Evolutionary conservation across 1,140 invertebrate species (phyloP).

Genomic region (Drosophila novamexicana): DNA sequence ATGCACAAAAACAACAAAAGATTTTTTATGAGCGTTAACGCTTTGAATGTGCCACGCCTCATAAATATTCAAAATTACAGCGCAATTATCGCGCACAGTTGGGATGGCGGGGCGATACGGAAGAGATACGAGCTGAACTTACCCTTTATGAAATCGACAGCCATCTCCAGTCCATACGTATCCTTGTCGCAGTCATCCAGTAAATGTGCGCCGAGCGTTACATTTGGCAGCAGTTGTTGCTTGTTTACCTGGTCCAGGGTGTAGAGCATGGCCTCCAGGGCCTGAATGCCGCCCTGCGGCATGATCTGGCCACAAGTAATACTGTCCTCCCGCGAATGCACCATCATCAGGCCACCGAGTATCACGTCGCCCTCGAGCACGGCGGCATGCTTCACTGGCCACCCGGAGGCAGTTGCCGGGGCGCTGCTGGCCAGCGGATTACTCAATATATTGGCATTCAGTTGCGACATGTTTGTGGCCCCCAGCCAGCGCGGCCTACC

Average conservation of each 20-base stretch:
- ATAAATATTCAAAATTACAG: slow-evolving; percentile 36
- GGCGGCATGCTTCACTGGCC: slow-evolving; percentile 94
- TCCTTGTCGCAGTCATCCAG: slow-evolving; percentile 98
- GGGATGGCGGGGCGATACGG: no score
- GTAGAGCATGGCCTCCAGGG: slow-evolving; percentile 96
- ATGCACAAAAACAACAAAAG: slow-evolving; percentile 19
- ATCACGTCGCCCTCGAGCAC: slow-evolving; percentile 93
- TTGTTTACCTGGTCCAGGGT: slow-evolving; percentile 94
- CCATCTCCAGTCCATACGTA: slow-evolving; percentile 97
- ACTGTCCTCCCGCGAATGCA: slow-evolving; percentile 94
- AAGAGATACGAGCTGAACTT: slow-evolving; percentile 78
- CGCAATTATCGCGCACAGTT: slow-evolving; percentile 17
- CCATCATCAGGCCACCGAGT: slow-evolving; percentile 97
- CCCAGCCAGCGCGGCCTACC: slow-evolving; percentile 44
- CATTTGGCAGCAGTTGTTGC: slow-evolving; percentile 88
- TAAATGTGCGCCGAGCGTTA: slow-evolving; percentile 94
- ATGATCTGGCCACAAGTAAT: slow-evolving; percentile 95
- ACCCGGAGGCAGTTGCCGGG: slow-evolving; percentile 75
- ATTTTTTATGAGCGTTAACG: slow-evolving; percentile 28
- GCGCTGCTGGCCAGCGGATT: slow-evolving; percentile 26
- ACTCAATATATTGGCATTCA: slow-evolving; percentile 42
- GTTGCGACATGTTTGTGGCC: slow-evolving; percentile 26
- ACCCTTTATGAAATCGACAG: slow-evolving; percentile 99
- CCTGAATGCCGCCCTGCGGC: slow-evolving; percentile 96
- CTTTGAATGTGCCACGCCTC: slow-evolving; percentile 19